Evolutionary conservation across 2,113 vertebrate genomes (phyloP), one percentile per base, ranked within the genome.

Genomic region (Sigmodon hispidus): DNA sequence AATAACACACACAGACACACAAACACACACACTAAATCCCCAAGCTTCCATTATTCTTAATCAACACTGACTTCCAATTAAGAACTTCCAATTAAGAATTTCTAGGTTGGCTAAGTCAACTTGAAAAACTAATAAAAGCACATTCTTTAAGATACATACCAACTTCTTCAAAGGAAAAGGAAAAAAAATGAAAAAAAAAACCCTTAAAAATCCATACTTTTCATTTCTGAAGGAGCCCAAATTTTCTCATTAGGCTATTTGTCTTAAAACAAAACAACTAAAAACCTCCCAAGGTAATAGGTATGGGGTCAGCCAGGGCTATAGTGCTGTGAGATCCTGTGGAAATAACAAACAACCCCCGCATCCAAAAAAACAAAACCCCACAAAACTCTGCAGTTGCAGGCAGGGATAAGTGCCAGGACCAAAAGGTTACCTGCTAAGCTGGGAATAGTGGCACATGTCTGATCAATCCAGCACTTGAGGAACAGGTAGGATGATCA

Each of bases 371-470:
- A 10, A n/a, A 40, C 19, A 40, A 72, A 70, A 69, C 72, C 72
- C 19, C 9, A 9, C 57, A 5, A 36, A 10, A 85, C 43, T 65
- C 61, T 61, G 34, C n/a, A 88, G 24, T 43, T 94, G 19, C 34
- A 83, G 83, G 19, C 34, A 83, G 83, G 40, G 50, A 92, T 61
- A 95, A 86, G 95, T 22, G 55, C 45, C 83, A 40, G 94, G 36
- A 92, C 92, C 75, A 85, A 80, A 90, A 17, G 24, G 3, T 69
- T 61, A 83, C 13, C 40, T 43, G 61, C 29, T 67, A 36, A 85
- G 17, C 61, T 85, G 59, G 83, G 9, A 15, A 34, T 85, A 34
- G 59, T 65, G 17, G 61, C 31, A 65, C 43, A 65, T 24, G 63
- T 45, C 34, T 50, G 43, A n/a, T 87, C 29, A 87, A n/a, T 48